Conservation (phyloP, 2,888 invertebrate genomes). For the Acanthosepion pharaonis region DNA sequence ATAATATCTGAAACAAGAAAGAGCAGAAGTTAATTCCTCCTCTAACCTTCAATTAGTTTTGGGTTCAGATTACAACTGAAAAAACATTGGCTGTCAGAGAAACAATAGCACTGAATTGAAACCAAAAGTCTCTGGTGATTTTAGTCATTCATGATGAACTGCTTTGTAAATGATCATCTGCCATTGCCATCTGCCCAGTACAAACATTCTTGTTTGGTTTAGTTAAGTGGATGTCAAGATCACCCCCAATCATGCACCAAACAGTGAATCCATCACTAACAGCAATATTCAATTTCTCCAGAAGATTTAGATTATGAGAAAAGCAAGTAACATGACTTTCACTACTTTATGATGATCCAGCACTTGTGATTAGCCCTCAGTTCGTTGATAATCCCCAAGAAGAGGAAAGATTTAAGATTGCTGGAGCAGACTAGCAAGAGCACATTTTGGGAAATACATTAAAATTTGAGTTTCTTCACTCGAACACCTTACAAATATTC, state of each 20-base stretch:
- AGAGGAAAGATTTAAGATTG: neutral
- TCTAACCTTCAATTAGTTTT: too few relatives aligned
- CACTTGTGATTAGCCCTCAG: slow-evolving; percentile 7
- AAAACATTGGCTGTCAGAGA: neutral
- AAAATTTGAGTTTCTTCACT: neutral
- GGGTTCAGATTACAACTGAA: neutral
- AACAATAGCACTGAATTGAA: neutral
- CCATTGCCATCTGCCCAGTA: neutral
- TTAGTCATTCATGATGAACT: neutral
- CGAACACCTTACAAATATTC: neutral
- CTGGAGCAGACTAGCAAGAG: neutral
- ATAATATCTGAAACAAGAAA: too few relatives aligned
- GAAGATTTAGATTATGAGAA: neutral
- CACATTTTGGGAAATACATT: neutral
- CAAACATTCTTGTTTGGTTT: neutral
- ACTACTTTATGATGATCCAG: neutral
- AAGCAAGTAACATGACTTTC: neutral
- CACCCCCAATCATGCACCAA: neutral
- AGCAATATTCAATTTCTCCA: neutral
- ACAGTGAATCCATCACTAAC: neutral
- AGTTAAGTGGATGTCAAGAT: neutral
- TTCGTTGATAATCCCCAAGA: neutral
- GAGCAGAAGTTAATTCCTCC: too few relatives aligned
- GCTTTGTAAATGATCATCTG: neutral
- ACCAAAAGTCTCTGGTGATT: slow-evolving; percentile 15